These are phyloP conservation scores for Doryteuthis pealeii DNA, from an alignment of 1,140 invertebrate species.

Conservation along the genomic window DNA sequence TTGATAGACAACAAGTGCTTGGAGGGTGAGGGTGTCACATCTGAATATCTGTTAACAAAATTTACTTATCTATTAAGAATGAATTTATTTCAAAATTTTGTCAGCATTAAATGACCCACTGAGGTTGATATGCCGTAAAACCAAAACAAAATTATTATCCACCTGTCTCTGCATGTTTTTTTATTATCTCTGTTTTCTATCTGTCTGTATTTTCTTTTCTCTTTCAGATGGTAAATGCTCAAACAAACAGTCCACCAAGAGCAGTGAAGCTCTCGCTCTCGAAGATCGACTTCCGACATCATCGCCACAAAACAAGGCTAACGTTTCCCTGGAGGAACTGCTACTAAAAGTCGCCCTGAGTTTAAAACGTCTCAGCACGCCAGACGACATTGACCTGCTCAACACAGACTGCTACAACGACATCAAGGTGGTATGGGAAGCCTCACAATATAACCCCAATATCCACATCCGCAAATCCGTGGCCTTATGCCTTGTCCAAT, in stretches of 20 bases:
- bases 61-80: too few species aligned
- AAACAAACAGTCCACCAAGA: neutral
- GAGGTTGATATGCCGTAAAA: too few species aligned
- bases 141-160: too few species aligned
- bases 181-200: too few species aligned
- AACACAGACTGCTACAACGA: conserved; percentile 4
- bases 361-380: neutral
- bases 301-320: conserved; percentile 2
- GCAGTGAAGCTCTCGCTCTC: neutral
- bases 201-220: too few species aligned
- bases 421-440: conserved; percentile 1
- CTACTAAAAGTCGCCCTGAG: neutral
- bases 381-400: neutral
- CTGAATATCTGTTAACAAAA: too few species aligned
- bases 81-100: too few species aligned
- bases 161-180: too few species aligned
- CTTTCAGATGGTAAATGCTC: conserved; percentile 5
- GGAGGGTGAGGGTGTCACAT: too few species aligned
- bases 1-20: too few species aligned
- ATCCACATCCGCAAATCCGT: conserved; percentile 3
- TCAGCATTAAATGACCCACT: too few species aligned
- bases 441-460: neutral
- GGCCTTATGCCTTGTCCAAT: conserved; percentile 2
- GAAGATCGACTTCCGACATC: neutral
- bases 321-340: neutral